These are phyloP conservation scores for Malurus leucopterus DNA, from an alignment of 2,797 vertebrate species.

Conservation along the genomic window DNA sequence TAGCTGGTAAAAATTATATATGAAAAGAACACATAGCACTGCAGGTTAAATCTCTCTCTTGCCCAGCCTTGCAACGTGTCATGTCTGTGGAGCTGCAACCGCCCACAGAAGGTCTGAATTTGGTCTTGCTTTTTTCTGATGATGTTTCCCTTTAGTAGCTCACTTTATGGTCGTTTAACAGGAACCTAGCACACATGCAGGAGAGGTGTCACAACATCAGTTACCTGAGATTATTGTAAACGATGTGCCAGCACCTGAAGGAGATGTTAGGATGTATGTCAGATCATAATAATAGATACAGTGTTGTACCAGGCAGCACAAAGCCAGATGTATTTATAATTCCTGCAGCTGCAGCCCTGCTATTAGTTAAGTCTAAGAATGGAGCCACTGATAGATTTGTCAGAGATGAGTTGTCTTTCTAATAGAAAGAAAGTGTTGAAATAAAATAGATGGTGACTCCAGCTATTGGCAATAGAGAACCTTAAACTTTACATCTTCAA, in stretches of 20 bases:
- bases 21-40: not conserved
- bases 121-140: not conserved
- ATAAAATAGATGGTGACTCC: constrained; percentile 15
- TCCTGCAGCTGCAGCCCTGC: constrained; percentile 67
- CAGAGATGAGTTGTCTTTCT: constrained; percentile 41
- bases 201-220: constrained; percentile 53
- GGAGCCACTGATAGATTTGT: constrained; percentile 52
- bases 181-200: constrained; percentile 11
- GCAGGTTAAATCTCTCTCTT: not conserved
- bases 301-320: constrained; percentile 61
- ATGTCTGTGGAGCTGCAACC: not conserved
- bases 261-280: constrained; percentile 66
- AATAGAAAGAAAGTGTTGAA: constrained; percentile 45
- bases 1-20: constrained; percentile 20
- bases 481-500: not conserved
- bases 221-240: constrained; percentile 68
- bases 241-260: constrained; percentile 69
- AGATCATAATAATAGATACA: constrained; percentile 69
- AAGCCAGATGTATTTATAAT: constrained; percentile 74
- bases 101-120: constrained; percentile 39
- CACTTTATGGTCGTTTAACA: constrained; percentile 47
- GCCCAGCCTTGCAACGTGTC: not conserved
- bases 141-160: constrained; percentile 35
- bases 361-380: constrained; percentile 63
- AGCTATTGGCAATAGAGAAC: not conserved